phyloP scores from a whole-genome alignment of 2,113 vertebrate species.

The Hippocampus comes region DNA sequence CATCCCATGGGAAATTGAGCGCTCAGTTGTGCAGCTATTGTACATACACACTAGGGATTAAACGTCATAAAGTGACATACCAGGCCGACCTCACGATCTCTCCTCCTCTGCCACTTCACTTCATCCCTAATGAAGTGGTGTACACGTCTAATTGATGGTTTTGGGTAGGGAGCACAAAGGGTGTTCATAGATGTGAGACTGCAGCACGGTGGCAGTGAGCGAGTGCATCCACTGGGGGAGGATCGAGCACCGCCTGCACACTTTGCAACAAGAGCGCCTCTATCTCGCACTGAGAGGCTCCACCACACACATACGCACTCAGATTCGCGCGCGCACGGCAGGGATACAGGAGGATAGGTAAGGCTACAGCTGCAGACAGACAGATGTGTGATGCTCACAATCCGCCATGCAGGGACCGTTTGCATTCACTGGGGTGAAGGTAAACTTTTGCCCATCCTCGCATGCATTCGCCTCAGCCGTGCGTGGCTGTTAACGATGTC shows the following conservation, averaged over 20 bases:
- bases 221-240: constrained; percentile 69
- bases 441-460: constrained; percentile 69
- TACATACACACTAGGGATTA: neutral
- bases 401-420: constrained; percentile 49
- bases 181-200: constrained; percentile 34
- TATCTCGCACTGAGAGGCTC: constrained; percentile 55
- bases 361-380: constrained; percentile 65
- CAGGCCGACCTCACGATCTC: neutral
- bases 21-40: neutral
- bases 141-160: neutral
- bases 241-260: constrained; percentile 68
- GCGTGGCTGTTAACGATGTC: constrained; percentile 41
- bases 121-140: neutral
- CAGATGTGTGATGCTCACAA: constrained; percentile 70
- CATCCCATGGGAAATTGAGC: neutral
- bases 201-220: constrained; percentile 71
- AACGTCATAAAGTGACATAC: constrained; percentile 1
- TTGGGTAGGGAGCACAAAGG: neutral
- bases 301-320: constrained; percentile 53
- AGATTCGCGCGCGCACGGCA: constrained; percentile 58
- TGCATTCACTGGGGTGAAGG: constrained; percentile 39
- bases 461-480: constrained; percentile 16
- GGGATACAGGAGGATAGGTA: constrained; percentile 66
- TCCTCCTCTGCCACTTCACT: neutral
- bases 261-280: constrained; percentile 59